Evolutionary conservation across 2,113 vertebrate genomes (phyloP), one percentile per base, ranked within the genome.

Genomic region (Nicator chloris): DNA sequence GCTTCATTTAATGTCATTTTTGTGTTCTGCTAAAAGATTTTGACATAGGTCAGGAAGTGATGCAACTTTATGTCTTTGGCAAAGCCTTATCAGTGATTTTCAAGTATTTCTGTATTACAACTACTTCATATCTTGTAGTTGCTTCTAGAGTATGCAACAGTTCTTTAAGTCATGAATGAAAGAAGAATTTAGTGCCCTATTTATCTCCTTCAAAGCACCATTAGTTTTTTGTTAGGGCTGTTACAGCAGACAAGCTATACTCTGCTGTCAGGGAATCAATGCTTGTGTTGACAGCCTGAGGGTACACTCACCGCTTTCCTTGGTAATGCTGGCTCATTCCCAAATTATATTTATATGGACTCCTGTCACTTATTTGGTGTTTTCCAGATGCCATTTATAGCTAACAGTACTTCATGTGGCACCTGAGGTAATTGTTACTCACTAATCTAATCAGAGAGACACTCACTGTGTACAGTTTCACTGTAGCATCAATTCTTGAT

Each of bases 281-380:
- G 85, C 14, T 64, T 72, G 31, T 85, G 78, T 92, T 95, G 88
- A 86, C 82, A 88, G 90, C 88, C 92, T 82, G 75, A 85, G 70
- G 90, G 59, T 57, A 56, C 37, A 24, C 37, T 88, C 85, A 65
- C 82, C 50, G 21, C 18, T 77, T 31, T 72, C 59, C 21, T 57
- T 69, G 59, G 54, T 64, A 90, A 79, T 28, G 37, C 45, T 82
- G 60, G 57, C 31, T 93, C 39, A 20, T 57, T 65, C 63, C 45
- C 66, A 85, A 90, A 93, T 88, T 85, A 57, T 69, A 85, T 96
- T 96, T 96, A 79, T 91, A 93, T 57, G 93, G 79, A 90, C 70
- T 93, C 73, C 78, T 93, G 71, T 69, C 82, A 82, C 35, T 92
- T 95, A 75, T 61, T 91, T 65, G 45, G 24, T 93, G 75, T 82